Percentiles rank a stretch among this genome's conserved stretches.
Evolutionary conservation across 2,113 vertebrate species (phyloP).

Genomic region (Alaudala cheleensis): DNA sequence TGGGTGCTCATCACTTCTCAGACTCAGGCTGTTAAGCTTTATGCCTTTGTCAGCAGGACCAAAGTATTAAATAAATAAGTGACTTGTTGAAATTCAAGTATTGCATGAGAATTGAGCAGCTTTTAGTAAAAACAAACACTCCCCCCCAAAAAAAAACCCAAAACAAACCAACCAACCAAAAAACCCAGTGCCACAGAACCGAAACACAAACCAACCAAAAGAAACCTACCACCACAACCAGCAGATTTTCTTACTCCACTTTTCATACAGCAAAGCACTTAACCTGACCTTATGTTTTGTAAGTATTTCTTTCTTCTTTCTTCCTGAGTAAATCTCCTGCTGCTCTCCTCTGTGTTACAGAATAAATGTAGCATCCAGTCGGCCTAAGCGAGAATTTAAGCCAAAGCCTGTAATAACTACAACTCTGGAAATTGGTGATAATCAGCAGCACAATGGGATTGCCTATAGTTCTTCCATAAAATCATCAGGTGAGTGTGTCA

Average conservation of each 20-base stretch:
- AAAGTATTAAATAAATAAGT: not conserved
- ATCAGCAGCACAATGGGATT: slow-evolving; percentile 82
- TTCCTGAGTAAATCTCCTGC: not conserved
- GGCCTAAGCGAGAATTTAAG: slow-evolving; percentile 83
- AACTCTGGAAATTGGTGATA: slow-evolving; percentile 74
- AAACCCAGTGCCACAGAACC: rapidly evolving
- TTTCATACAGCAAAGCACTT: not conserved
- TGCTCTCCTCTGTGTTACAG: slow-evolving; percentile 67
- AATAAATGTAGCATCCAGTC: slow-evolving; percentile 79
- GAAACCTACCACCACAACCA: not conserved
- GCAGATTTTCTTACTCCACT: not conserved
- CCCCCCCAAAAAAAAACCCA: rapidly evolving
- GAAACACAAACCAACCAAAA: not conserved
- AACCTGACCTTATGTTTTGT: not conserved
- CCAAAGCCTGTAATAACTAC: slow-evolving; percentile 77
- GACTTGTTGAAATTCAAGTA: not conserved
- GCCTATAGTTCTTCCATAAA: slow-evolving; percentile 75
- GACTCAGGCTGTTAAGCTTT: not conserved
- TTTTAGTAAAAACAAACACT: not conserved
- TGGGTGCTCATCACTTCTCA: slow-evolving; percentile 17
- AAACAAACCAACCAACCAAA: not conserved
- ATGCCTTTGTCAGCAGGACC: not conserved
- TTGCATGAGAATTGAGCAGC: not conserved
- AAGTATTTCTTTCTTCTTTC: not conserved
- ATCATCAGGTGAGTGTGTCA: slow-evolving; percentile 75